A percentile compares a stretch with the other conserved stretches of the same genome.
phyloP scores from a whole-genome alignment of 2,113 vertebrate species.

The Brachypteracias leptosomus region DNA sequence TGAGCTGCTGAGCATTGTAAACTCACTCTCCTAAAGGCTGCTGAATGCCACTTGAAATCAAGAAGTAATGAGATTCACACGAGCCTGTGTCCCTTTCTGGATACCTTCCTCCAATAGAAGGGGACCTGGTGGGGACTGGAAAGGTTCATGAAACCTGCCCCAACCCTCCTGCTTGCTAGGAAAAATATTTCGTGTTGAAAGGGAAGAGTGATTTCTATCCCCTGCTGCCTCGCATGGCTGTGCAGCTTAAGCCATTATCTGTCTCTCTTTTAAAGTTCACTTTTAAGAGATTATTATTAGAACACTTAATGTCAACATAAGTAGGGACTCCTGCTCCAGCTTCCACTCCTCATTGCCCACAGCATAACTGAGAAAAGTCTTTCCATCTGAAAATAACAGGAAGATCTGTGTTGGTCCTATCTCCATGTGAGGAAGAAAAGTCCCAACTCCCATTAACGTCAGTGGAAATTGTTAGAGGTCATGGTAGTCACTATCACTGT shows the following conservation, averaged over 20 bases:
- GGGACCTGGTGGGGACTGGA: neutral
- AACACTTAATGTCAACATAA: neutral
- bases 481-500: neutral
- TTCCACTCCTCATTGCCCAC: fast-evolving
- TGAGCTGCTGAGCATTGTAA: neutral
- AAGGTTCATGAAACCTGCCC: neutral
- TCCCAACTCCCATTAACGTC: neutral
- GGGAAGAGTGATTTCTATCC: neutral
- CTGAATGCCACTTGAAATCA: neutral
- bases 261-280: neutral
- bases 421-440: neutral
- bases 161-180: neutral
- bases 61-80: neutral
- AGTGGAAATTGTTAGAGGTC: neutral
- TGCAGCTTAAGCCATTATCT: neutral
- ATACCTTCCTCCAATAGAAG: neutral
- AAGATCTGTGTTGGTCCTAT: neutral
- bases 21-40: neutral
- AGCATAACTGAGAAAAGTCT: neutral
- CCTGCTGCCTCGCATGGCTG: neutral
- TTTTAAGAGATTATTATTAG: neutral
- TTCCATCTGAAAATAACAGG: neutral
- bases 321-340: neutral
- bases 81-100: neutral
- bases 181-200: neutral